Conservation (phyloP, 2,888 invertebrate genomes). For the Mythimna lalbum region DNA sequence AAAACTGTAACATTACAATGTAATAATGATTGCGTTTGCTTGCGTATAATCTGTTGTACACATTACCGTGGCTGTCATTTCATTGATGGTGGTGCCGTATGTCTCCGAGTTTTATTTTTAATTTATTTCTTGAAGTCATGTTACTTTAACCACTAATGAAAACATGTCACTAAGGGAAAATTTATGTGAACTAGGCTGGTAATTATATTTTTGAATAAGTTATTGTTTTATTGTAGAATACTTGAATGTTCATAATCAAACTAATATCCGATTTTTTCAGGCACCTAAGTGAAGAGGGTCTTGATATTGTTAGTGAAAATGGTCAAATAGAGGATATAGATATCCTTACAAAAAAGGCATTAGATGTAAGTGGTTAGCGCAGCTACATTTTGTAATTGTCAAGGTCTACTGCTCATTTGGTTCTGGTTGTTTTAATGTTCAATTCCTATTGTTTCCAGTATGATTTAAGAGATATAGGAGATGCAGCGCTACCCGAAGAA, state of each 20-base stretch:
- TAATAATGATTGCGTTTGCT: constrained; percentile 31
- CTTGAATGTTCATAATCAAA: constrained; percentile 39
- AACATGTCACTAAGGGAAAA: constrained; percentile 92
- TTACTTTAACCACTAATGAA: constrained; percentile 79
- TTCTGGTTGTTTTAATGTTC: constrained; percentile 54
- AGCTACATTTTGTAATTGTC: constrained; percentile 41
- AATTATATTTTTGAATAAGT: constrained; percentile 71
- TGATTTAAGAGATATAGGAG: constrained; percentile 96
- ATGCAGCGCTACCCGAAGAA: constrained; percentile 93
- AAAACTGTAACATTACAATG: constrained; percentile 1
- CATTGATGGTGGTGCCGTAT: constrained; percentile 77
- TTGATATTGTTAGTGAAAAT: constrained; percentile 92
- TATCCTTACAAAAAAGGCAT: constrained; percentile 92
- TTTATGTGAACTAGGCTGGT: constrained; percentile 93
- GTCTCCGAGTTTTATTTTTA: constrained; percentile 79
- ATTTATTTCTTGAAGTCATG: constrained; percentile 81
- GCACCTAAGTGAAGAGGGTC: constrained; percentile 94
- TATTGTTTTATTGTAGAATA: constrained; percentile 38
- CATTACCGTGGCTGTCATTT: constrained; percentile 68
- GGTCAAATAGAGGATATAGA: constrained; percentile 92
- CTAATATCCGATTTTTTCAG: constrained; percentile 86
- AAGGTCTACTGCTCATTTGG: constrained; percentile 56
- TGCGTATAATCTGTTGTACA: constrained; percentile 49
- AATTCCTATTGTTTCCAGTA: constrained; percentile 85
- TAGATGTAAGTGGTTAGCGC: constrained; percentile 92